Evolutionary conservation across 1,140 invertebrate genomes (phyloP), one percentile per base, ranked within the genome.

Genomic region (Ptiloglossa arizonensis): DNA sequence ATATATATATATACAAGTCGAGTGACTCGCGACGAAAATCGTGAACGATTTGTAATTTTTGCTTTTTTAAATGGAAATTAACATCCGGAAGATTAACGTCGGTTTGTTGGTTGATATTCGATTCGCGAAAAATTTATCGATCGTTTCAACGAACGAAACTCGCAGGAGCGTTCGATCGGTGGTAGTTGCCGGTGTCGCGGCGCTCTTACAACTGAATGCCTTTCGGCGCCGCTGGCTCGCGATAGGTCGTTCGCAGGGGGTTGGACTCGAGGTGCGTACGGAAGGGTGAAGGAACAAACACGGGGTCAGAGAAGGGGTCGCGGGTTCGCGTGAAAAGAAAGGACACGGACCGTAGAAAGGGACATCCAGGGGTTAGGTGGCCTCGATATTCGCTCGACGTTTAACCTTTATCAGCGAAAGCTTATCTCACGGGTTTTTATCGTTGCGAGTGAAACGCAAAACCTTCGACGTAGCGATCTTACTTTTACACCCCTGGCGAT

Each of bases 201-300:
- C 82, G 75, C 80, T 52, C 77, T 68, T 60, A 63, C 64, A 72
- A 83, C 82, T 83, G 80, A 82, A 72, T 32, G 44, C 66, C 80
- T 74, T 70, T 69, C 48, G 66, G 22, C 50, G 13, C 27, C 15
- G 60, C 29, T 17, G 4, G 22, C 11, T 13, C 27, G 54, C 35
- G 19, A 66, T 29, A 62, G 48, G 48, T 56, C 29, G 64, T 0
- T 5, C 15, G 54, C 41, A 59, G 62, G 32, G 44, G 11, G 44
- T 3, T 38, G 50, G n/a, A 57, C 52, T 56, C 50, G 50, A 29
- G 38, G 9, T 67, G 44, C 29, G 44, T 41, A 24, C 52, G 35
- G 32, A 62, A 41, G 57, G 69, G 50, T 44, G 35, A 69, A 44
- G 62, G 38, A 24, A 62, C 17, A 46, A 69, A 32, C 2, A 54